Base-by-base conservation (phyloP, 1,140 invertebrate species). In the Macrobrachium nipponense region DNA sequence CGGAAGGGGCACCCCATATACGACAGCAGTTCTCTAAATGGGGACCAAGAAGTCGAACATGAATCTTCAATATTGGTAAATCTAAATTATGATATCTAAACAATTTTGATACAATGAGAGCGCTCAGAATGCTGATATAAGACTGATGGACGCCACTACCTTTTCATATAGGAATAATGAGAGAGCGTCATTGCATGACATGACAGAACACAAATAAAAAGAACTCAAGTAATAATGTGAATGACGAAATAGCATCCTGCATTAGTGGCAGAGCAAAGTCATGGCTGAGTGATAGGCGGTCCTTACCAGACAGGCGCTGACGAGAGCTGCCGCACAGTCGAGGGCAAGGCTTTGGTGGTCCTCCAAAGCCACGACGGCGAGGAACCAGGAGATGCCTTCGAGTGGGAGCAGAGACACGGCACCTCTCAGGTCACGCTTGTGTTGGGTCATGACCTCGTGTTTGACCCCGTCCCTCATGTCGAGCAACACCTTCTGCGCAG, bases 271-370 rank as follows among this genome's bases (percentile, higher is more conserved):
- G 14, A 27, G 23, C 10, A 23, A 64, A 12, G 20, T 5, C 18
- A 59, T 64, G n/a, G 36, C 8, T 15, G 5, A 62, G 12, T 8
- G 7, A 61, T 60, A 64, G 27, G 5, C 17, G 58, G 2, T n/a
- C 61, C 72, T 79, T 23, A 77, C 82, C 43, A 77, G 17, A 20
- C 14, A 18, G 4, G 77, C 76, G 15, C 20, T 79, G n/a, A 78
- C 83, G 18, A 80, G 62, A 18, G 76, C 82, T 7, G 59, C 83
- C 14, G 68, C 68, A 43, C 15, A 70, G 20, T 70, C 83, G 10
- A 85, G 83, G n/a, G 83, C 83, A 58, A 85, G 76, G 64, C 76
- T 80, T 68, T 85, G 83, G 62, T 85, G 58, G 66, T 85, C 83
- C 64, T 85, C 83, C 17, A 85, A 66, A 2, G 83, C 83, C 62